These are phyloP conservation scores for Pycnonotus jocosus DNA, from an alignment of 2,113 vertebrate genomes.

Conservation along the genomic window DNA sequence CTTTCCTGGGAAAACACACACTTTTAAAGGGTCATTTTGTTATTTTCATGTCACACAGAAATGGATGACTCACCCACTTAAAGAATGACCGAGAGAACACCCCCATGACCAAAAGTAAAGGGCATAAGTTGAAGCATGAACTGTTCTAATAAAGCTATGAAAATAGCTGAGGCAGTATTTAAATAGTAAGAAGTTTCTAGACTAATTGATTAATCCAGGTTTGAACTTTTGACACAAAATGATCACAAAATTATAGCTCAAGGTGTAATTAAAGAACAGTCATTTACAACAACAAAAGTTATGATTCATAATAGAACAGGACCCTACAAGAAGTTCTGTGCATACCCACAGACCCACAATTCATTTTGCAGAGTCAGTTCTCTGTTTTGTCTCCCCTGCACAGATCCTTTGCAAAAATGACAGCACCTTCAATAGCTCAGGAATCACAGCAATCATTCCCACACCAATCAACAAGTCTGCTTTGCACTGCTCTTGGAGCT, in stretches of 20 bases:
- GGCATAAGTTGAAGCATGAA: neutral
- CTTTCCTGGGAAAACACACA: neutral
- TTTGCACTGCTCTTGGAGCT: neutral
- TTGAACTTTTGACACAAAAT: neutral
- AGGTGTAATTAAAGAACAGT: neutral
- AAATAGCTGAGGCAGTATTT: neutral
- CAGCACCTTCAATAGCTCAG: neutral
- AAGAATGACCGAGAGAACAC: neutral
- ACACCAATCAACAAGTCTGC: neutral
- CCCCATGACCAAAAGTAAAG: neutral
- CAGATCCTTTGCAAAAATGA: neutral
- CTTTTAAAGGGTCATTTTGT: neutral
- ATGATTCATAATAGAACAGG: neutral
- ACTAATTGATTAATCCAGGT: neutral
- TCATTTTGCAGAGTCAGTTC: neutral
- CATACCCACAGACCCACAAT: neutral
- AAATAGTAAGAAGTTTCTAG: neutral
- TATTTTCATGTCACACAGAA: neutral
- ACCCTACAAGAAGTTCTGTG: neutral
- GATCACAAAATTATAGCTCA: neutral
- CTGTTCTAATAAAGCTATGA: neutral
- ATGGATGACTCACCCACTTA: neutral
- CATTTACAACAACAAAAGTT: neutral
- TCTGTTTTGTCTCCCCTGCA: neutral
- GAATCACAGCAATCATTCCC: slow-evolving; percentile 1